These are phyloP conservation scores for Acridotheres tristis DNA, from an alignment of 2,797 vertebrate genomes.

Conservation along the genomic window DNA sequence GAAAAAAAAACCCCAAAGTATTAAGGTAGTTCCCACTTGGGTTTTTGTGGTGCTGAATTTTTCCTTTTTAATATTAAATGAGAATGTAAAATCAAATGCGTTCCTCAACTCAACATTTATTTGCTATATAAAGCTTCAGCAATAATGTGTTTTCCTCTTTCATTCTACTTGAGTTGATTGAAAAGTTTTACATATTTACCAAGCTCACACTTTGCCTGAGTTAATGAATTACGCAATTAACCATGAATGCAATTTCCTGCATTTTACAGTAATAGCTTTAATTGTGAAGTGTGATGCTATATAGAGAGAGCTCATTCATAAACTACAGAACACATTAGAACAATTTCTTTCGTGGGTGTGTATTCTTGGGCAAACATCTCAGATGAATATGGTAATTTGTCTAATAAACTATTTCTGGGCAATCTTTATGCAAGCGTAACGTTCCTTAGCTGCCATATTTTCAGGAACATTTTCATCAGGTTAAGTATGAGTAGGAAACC, in stretches of 20 bases:
- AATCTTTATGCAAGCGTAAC: neutral
- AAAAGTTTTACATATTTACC: slow-evolving; percentile 60
- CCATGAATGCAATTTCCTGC: slow-evolving; percentile 29
- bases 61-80: slow-evolving; percentile 22
- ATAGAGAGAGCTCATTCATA: slow-evolving; percentile 4
- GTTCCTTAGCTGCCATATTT: neutral
- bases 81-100: slow-evolving; percentile 9
- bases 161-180: slow-evolving; percentile 35
- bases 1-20: neutral
- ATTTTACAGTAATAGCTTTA: slow-evolving; percentile 53
- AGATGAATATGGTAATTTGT: neutral
- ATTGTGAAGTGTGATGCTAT: neutral
- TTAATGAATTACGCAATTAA: slow-evolving; percentile 52
- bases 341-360: neutral
- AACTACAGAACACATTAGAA: neutral
- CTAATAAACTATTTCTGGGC: neutral
- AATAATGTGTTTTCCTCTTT: slow-evolving; percentile 23
- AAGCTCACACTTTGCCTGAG: slow-evolving; percentile 2
- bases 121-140: slow-evolving; percentile 43
- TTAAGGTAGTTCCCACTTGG: neutral
- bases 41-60: neutral
- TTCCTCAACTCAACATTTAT: slow-evolving; percentile 12
- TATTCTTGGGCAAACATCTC: neutral
- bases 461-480: neutral
- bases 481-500: neutral